Evolutionary conservation across 2,888 invertebrate species (phyloP).

Genomic region (Lycia hirtaria): DNA sequence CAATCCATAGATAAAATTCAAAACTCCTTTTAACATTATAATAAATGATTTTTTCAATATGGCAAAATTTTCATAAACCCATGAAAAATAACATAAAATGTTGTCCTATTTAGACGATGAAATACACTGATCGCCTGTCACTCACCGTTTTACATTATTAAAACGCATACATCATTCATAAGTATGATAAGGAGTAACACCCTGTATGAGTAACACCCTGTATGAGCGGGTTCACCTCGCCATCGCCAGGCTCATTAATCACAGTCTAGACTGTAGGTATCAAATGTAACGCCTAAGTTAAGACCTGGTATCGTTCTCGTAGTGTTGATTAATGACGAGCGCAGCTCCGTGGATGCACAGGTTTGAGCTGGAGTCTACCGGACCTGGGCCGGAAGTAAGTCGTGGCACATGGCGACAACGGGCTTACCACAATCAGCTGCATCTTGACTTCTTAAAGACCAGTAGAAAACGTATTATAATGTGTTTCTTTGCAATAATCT

Average conservation of each 20-base stretch:
- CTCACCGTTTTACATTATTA: constrained; percentile 24
- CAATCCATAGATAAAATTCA: no score
- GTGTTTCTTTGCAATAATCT: no score
- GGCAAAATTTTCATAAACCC: neutral
- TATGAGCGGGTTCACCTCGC: constrained; percentile 62
- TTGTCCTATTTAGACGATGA: neutral
- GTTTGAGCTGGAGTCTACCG: no score
- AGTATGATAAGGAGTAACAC: constrained; percentile 40
- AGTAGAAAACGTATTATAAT: no score
- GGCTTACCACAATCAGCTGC: no score
- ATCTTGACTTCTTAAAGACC: no score
- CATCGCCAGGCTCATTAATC: constrained; percentile 80
- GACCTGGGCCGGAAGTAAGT: no score
- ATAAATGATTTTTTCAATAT: no score
- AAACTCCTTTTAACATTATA: no score
- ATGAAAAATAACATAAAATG: neutral
- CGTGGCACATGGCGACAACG: no score
- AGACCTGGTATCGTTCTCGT: constrained; percentile 42
- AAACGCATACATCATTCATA: constrained; percentile 30
- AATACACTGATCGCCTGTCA: constrained; percentile 9
- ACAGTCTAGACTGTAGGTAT: constrained; percentile 64
- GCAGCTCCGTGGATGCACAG: no score
- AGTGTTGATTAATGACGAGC: constrained; percentile 41
- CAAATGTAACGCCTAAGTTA: constrained; percentile 63
- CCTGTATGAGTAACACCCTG: constrained; percentile 52